Evolutionary conservation across 23 tunicate species (phyloP).

Genomic region (Styela clava): DNA sequence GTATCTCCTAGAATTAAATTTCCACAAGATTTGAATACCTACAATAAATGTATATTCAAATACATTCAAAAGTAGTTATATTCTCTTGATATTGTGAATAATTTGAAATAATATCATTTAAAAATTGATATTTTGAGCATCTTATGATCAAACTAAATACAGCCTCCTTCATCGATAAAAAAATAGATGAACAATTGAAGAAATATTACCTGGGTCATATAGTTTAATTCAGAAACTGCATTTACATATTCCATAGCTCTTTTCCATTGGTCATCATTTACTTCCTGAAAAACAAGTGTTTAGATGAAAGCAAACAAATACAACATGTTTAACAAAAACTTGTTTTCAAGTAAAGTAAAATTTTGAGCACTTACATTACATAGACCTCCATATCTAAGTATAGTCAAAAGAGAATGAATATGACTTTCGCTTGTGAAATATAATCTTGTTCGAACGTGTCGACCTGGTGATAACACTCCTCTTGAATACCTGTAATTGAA

Average conservation of each 20-base stretch:
- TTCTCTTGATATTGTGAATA: no score
- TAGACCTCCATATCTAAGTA: slow-evolving; percentile 91
- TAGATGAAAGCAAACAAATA: neutral
- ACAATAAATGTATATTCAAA: no score
- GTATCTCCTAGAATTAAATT: no score
- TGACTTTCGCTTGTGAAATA: slow-evolving; percentile 98
- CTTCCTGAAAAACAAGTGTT: slow-evolving; percentile 24
- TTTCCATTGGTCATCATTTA: slow-evolving; percentile 86
- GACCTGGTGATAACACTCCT: slow-evolving; percentile 94
- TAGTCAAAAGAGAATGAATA: slow-evolving; percentile 92
- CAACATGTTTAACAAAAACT: no score
- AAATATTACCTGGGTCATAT: slow-evolving; percentile 97
- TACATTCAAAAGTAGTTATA: no score
- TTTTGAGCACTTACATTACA: slow-evolving; percentile 62
- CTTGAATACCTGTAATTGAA: slow-evolving; percentile 63
- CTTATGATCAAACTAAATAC: no score
- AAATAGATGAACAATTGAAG: no score
- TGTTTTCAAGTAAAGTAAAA: neutral
- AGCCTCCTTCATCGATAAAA: no score
- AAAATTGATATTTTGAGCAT: no score
- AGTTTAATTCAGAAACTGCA: slow-evolving; percentile 93
- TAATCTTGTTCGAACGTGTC: slow-evolving; percentile 94
- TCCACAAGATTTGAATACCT: no score
- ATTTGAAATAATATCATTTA: no score
- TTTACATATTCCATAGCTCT: slow-evolving; percentile 90